These are phyloP conservation scores for Urocynchramus pylzowi DNA, from an alignment of 2,113 vertebrate genomes.

Conservation along the genomic window DNA sequence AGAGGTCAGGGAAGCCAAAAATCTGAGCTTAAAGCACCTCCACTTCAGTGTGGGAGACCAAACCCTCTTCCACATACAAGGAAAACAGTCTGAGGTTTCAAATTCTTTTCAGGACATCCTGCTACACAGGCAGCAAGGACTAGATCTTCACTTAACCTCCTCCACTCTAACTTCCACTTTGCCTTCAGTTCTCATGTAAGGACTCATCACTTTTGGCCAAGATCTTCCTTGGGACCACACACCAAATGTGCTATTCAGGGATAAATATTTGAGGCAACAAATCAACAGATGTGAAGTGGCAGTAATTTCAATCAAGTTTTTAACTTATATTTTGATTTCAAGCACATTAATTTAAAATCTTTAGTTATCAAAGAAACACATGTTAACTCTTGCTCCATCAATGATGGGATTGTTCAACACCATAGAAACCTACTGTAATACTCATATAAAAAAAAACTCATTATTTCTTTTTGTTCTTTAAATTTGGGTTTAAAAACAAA, in stretches of 20 bases:
- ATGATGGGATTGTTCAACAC: not conserved
- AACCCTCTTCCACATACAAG: not conserved
- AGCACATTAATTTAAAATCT: not conserved
- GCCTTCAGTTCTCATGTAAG: not conserved
- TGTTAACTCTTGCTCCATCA: not conserved
- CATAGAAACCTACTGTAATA: not conserved
- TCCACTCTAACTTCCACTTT: not conserved
- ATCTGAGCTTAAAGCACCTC: not conserved
- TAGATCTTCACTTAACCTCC: not conserved
- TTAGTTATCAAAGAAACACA: not conserved
- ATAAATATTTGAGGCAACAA: not conserved
- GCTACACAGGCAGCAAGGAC: not conserved
- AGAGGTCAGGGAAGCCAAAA: not conserved
- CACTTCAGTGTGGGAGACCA: not conserved
- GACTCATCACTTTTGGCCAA: not conserved
- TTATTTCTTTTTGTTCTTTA: not conserved
- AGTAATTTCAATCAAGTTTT: not conserved
- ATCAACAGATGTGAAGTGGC: not conserved
- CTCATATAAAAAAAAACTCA: not conserved
- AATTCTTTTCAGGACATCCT: not conserved
- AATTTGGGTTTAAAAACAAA: conserved; percentile 26
- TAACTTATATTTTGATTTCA: not conserved
- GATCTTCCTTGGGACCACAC: not conserved
- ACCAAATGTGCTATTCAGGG: not conserved
- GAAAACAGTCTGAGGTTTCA: not conserved